Conservation (phyloP, 2,888 invertebrate species). For the Tanytarsus gracilentus region DNA sequence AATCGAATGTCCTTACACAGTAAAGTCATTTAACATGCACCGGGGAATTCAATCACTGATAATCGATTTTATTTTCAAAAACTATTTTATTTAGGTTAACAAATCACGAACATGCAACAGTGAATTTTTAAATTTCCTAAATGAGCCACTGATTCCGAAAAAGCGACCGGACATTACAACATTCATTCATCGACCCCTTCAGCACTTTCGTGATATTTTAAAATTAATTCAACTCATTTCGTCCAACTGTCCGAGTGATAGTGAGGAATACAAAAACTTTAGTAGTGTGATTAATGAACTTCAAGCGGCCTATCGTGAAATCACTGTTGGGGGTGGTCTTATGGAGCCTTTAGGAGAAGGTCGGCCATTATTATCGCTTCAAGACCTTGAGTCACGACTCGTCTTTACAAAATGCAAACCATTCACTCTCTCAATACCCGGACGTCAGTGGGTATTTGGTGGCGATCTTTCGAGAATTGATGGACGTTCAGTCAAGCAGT, state of each 20-base stretch:
- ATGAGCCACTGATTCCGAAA: conserved; percentile 70
- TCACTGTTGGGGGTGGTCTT: conserved; percentile 71
- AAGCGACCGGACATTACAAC: conserved; percentile 76
- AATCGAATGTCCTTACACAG: too few relatives aligned
- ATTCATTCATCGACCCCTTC: conserved; percentile 73
- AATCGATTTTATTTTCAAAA: neutral
- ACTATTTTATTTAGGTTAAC: conserved; percentile 47
- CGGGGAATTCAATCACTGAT: too few relatives aligned
- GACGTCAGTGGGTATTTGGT: conserved; percentile 83
- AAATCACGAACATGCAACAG: conserved; percentile 65
- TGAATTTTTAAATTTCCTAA: conserved; percentile 70
- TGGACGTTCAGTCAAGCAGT: conserved; percentile 69
- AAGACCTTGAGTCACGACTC: conserved; percentile 76
- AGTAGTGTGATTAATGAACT: conserved; percentile 41
- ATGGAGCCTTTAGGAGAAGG: conserved; percentile 83
- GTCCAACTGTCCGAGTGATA: conserved; percentile 42
- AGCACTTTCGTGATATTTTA: conserved; percentile 62
- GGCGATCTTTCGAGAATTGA: conserved; percentile 76
- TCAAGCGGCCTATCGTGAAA: conserved; percentile 66
- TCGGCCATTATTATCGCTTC: conserved; percentile 67
- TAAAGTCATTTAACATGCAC: too few relatives aligned
- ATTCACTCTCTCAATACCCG: conserved; percentile 71
- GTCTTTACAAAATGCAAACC: conserved; percentile 89
- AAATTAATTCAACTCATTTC: conserved; percentile 50
- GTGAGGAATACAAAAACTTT: conserved; percentile 43